phyloP scores from a whole-genome alignment of 2,888 invertebrate genomes.

The Heliconius ethilla region DNA sequence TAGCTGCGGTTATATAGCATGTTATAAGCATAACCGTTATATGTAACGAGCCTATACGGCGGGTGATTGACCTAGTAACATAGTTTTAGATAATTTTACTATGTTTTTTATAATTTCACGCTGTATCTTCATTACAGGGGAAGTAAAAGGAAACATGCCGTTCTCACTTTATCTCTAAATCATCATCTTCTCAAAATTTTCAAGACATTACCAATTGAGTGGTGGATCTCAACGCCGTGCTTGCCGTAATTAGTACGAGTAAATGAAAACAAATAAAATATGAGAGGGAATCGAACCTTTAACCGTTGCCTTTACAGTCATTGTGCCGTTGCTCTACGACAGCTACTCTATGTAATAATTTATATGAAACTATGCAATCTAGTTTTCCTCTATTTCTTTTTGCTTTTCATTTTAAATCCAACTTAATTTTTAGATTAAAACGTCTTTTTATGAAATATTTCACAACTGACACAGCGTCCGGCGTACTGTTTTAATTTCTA shows the following conservation, averaged over 20 bases:
- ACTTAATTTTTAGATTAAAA: too few relatives aligned
- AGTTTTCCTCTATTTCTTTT: too few relatives aligned
- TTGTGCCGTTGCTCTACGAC: too few relatives aligned
- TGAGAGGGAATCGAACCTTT: not conserved
- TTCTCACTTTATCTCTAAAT: not conserved
- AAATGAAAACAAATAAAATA: not conserved
- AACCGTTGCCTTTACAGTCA: not conserved
- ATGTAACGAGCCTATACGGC: constrained; percentile 29
- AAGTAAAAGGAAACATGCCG: not conserved
- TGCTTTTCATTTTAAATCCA: too few relatives aligned
- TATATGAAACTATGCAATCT: too few relatives aligned
- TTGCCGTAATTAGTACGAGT: too few relatives aligned
- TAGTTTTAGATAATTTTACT: not conserved
- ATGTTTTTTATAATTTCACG: not conserved
- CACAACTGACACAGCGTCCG: too few relatives aligned
- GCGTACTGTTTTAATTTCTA: too few relatives aligned
- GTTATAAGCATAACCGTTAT: constrained; percentile 21
- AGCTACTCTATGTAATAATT: too few relatives aligned
- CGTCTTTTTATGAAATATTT: too few relatives aligned
- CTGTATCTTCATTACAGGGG: not conserved
- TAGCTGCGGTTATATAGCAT: constrained; percentile 6
- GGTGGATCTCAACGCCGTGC: not conserved
- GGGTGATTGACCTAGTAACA: constrained; percentile 25
- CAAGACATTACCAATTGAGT: not conserved
- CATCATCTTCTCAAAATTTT: too few relatives aligned